Evolutionary conservation across 2,113 vertebrate genomes (phyloP).

Genomic region (Nesospiza acunhae): DNA sequence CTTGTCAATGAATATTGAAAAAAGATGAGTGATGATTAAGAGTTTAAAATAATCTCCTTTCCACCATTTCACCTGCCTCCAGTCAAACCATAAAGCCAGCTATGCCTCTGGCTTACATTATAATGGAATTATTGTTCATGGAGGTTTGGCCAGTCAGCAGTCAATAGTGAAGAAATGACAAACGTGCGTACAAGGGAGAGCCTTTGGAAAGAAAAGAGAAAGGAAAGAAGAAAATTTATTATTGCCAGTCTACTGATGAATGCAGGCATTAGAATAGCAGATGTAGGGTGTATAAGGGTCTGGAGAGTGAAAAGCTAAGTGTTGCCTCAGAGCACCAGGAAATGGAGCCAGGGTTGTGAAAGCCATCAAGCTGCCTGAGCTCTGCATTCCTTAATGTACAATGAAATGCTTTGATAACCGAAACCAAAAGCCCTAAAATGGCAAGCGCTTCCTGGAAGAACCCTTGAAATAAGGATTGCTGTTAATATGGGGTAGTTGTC

Average conservation of each 20-base stretch:
- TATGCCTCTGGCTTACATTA: constrained; percentile 42
- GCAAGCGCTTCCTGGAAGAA: constrained; percentile 35
- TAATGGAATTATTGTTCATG: constrained; percentile 23
- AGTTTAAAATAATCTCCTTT: constrained; percentile 56
- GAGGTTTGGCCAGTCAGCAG: constrained; percentile 25
- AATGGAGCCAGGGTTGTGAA: constrained; percentile 72
- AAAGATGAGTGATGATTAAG: constrained; percentile 53
- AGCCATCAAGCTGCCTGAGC: constrained; percentile 64
- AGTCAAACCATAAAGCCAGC: constrained; percentile 44
- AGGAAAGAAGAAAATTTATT: constrained; percentile 71
- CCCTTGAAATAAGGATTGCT: constrained; percentile 30
- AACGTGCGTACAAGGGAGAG: constrained; percentile 17
- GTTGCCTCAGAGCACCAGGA: constrained; percentile 74
- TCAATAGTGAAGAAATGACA: constrained; percentile 15
- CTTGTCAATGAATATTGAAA: constrained; percentile 49
- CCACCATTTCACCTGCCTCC: constrained; percentile 64
- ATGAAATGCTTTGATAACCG: constrained; percentile 66
- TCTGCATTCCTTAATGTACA: constrained; percentile 65
- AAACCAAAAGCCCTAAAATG: constrained; percentile 29
- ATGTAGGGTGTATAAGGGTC: constrained; percentile 57
- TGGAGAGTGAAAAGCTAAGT: constrained; percentile 69
- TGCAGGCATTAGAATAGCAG: constrained; percentile 78
- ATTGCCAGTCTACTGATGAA: constrained; percentile 69
- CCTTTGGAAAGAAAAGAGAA: constrained; percentile 35
- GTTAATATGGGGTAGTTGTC: neutral